A percentile compares a stretch with the other conserved stretches of the same genome.
phyloP scores from a whole-genome alignment of 1,140 invertebrate species.

The Pachyrhynchus sulphureomaculatus region DNA sequence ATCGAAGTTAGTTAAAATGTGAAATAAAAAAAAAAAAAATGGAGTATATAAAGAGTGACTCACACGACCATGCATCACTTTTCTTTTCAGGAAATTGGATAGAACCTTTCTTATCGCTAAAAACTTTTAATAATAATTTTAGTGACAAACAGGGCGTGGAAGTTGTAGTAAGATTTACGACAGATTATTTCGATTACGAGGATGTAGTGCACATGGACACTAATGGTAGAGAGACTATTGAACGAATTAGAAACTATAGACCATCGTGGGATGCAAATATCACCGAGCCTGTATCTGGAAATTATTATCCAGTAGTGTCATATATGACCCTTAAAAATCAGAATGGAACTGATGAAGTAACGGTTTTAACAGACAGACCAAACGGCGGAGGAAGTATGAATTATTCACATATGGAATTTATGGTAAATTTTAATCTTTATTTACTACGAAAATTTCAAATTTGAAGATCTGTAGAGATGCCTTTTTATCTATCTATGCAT shows the following conservation, averaged over 20 bases:
- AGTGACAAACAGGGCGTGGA: constrained; percentile 60
- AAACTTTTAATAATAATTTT: neutral
- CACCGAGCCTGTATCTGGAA: too few species aligned
- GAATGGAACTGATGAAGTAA: constrained; percentile 55
- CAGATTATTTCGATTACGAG: constrained; percentile 52
- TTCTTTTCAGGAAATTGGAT: constrained; percentile 84
- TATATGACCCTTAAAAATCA: constrained; percentile 60
- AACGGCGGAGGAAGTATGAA: constrained; percentile 80
- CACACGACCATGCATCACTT: constrained; percentile 63
- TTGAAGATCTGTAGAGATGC: too few species aligned
- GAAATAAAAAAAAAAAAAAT: too few species aligned
- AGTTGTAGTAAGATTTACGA: constrained; percentile 54
- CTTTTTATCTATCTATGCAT: constrained; percentile 73
- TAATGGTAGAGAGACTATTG: too few species aligned
- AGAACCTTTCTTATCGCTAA: neutral
- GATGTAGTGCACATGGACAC: constrained; percentile 67
- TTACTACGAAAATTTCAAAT: constrained; percentile 58
- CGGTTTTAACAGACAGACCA: constrained; percentile 70
- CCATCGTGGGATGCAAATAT: too few species aligned
- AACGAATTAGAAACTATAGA: too few species aligned
- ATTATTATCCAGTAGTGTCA: constrained; percentile 91
- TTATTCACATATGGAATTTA: constrained; percentile 73
- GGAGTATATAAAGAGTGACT: too few species aligned
- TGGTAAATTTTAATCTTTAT: constrained; percentile 53
- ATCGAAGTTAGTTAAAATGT: too few species aligned